Evolutionary conservation across 2,888 invertebrate species (phyloP).

Genomic region (Molanna angustata): DNA sequence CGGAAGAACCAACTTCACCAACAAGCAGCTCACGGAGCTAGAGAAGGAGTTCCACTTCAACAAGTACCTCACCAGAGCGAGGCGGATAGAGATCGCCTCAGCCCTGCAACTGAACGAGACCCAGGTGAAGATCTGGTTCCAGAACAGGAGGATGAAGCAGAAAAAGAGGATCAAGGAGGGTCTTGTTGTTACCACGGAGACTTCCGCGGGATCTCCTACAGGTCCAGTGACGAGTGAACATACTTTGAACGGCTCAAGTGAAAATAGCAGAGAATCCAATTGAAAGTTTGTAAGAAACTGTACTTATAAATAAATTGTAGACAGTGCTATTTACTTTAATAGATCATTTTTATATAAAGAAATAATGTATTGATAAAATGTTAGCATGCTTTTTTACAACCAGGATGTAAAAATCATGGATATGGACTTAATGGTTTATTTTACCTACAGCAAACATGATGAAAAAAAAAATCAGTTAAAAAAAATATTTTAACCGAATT

Average conservation of each 20-base stretch:
- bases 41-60: conserved; percentile 99
- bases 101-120: conserved; percentile 96
- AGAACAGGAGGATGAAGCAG: conserved; percentile 97
- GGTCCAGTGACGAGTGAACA: conserved; percentile 44
- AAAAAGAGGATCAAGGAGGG: conserved; percentile 97
- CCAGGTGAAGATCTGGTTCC: conserved; percentile 98
- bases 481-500: no score
- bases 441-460: no score
- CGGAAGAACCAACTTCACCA: conserved; percentile 97
- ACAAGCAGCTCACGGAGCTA: conserved; percentile 97
- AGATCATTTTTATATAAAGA: not conserved
- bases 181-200: conserved; percentile 57
- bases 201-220: conserved; percentile 54
- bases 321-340: not conserved
- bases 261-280: conserved; percentile 72
- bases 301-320: no score
- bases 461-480: no score
- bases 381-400: no score
- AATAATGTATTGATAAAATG: not conserved
- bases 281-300: conserved; percentile 37
- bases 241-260: conserved; percentile 56
- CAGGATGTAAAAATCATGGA: no score
- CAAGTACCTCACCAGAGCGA: conserved; percentile 94
- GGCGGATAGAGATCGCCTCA: conserved; percentile 97
- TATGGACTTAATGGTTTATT: no score